These are phyloP conservation scores for Nasua narica DNA, from an alignment of 2,797 vertebrate species.

Conservation along the genomic window DNA sequence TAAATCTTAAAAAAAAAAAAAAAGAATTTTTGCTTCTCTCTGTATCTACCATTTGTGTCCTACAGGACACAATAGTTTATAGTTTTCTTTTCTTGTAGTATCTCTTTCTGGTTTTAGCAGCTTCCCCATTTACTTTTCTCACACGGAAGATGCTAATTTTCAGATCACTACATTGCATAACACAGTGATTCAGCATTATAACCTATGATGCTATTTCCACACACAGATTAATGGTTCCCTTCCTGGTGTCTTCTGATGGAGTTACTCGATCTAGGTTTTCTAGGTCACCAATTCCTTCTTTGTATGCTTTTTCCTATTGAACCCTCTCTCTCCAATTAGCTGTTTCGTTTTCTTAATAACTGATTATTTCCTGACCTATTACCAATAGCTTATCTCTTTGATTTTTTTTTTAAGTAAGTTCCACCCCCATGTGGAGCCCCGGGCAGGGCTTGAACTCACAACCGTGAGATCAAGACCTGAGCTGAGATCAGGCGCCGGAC, in stretches of 20 bases:
- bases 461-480: not conserved
- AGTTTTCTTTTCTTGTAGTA: not conserved
- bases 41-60: not conserved
- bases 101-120: not conserved
- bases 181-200: not conserved
- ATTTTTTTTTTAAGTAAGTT: not conserved
- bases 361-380: not conserved
- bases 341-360: not conserved
- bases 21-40: not conserved
- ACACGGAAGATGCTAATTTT: not conserved
- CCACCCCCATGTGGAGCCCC: not conserved
- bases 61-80: not conserved
- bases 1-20: too few species aligned
- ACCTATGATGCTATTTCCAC: not conserved
- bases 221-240: not conserved
- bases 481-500: not conserved
- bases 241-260: not conserved
- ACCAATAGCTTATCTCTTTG: not conserved
- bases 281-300: not conserved
- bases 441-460: not conserved
- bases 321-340: not conserved
- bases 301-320: not conserved
- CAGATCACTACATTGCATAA: not conserved
- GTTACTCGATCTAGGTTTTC: not conserved
- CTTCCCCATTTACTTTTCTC: not conserved